Conservation (phyloP, 2,888 invertebrate genomes). For the Dioctria rufipes region DNA sequence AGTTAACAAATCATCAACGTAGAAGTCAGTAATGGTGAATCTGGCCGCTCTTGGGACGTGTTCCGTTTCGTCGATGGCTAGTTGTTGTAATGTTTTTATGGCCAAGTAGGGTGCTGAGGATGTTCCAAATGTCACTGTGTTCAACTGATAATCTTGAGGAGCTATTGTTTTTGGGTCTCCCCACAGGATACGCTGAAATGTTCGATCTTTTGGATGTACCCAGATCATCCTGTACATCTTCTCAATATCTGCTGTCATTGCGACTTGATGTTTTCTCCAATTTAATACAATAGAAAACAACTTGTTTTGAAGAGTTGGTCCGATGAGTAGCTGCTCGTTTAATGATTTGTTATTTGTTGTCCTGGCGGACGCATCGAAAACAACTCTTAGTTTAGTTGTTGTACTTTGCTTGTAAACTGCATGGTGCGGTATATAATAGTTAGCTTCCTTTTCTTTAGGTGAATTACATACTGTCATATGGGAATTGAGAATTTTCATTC, state of each 20-base stretch:
- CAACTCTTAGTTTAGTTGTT: too few relatives aligned
- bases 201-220: too few relatives aligned
- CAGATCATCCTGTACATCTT: too few relatives aligned
- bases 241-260: too few relatives aligned
- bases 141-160: neutral
- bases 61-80: neutral
- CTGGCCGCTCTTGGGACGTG: slow-evolving; percentile 5
- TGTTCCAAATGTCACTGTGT: too few relatives aligned
- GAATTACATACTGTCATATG: too few relatives aligned
- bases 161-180: neutral
- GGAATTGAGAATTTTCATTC: neutral
- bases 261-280: too few relatives aligned
- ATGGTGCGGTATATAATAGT: neutral
- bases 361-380: too few relatives aligned
- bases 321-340: slow-evolving; percentile 8
- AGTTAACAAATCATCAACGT: too few relatives aligned
- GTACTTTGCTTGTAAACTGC: too few relatives aligned
- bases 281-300: too few relatives aligned
- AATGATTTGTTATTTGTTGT: neutral
- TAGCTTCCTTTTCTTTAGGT: neutral
- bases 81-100: slow-evolving; percentile 19
- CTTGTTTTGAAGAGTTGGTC: neutral
- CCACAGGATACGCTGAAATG: slow-evolving; percentile 15
- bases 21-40: neutral
- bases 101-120: neutral